Evolutionary conservation across 2,113 vertebrate species (phyloP), one percentile per base, ranked within the genome.

Genomic region (Brachyistius frenatus): DNA sequence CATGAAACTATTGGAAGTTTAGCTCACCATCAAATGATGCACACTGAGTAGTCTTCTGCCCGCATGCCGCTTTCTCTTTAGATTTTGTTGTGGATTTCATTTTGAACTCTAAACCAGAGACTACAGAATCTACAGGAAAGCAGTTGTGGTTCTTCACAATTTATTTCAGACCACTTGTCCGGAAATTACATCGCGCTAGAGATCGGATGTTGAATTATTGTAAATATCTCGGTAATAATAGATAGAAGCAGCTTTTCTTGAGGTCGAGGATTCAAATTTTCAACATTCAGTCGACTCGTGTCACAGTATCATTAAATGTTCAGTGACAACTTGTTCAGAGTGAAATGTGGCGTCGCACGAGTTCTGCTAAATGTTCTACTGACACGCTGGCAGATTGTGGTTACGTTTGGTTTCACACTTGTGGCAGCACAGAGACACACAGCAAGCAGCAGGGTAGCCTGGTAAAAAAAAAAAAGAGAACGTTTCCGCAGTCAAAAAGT

Each of bases 341-440:
- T 50, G 2, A 66, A 72, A 44, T 44, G 57, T 53, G 53, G 10
- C 47, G 30, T 67, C 37, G 57, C 52, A 46, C 31, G 23, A 73
- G 30, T 47, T 23, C 35, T 16, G 14, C 7, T 41, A 46, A 63
- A n/a, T 50, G 36, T 57, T 71, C 13, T 30, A 3, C 15, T 33
- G 9, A 56, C 10, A 58, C 1, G 23, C 23, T 23, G 23, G 23
- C 23, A 30, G 62, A 55, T 53, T 77, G 9, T 54, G 54, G 64
- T 67, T 72, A n/a, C 54, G 69, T 78, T 66, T 63, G 73, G 33
- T 36, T 68, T 72, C 32, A 58, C 57, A 47, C 56, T 15, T 78
- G 54, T n/a, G 9, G 53, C 53, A 32, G 36, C 39, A 13, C 61
- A 33, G 33, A 47, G 35, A 54, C 33, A 44, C 15, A 60, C 46